Conservation (phyloP, 2,797 vertebrate genomes). For the Graptemys geographica region DNA sequence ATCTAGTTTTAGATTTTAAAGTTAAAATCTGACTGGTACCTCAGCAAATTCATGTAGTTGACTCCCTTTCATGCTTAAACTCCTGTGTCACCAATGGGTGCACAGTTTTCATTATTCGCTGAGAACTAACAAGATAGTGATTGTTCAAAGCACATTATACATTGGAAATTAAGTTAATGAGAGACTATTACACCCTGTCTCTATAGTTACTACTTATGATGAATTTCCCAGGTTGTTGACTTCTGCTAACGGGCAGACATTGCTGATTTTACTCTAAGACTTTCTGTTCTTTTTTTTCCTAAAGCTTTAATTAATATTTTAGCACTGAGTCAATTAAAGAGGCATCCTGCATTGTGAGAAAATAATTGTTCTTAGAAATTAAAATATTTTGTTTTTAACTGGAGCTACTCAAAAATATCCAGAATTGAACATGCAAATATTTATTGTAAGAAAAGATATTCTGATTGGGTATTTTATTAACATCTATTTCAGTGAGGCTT, state of each 20-base stretch:
- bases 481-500: not conserved
- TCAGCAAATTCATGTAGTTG: too few relatives aligned
- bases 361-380: not conserved
- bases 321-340: not conserved
- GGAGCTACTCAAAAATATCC: not conserved
- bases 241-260: not conserved
- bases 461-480: not conserved
- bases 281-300: not conserved
- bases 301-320: not conserved
- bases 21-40: too few relatives aligned
- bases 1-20: too few relatives aligned
- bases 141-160: not conserved
- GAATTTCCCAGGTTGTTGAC: not conserved
- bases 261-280: not conserved
- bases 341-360: not conserved
- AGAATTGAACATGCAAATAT: not conserved
- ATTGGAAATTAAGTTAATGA: not conserved
- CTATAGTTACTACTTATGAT: not conserved
- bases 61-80: too few relatives aligned
- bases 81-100: not conserved
- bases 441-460: not conserved
- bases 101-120: not conserved
- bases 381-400: not conserved
- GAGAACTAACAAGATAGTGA: not conserved
- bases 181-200: not conserved